phyloP scores from a whole-genome alignment of 1,140 invertebrate species.

The Akabosia matsudoensis region DNA sequence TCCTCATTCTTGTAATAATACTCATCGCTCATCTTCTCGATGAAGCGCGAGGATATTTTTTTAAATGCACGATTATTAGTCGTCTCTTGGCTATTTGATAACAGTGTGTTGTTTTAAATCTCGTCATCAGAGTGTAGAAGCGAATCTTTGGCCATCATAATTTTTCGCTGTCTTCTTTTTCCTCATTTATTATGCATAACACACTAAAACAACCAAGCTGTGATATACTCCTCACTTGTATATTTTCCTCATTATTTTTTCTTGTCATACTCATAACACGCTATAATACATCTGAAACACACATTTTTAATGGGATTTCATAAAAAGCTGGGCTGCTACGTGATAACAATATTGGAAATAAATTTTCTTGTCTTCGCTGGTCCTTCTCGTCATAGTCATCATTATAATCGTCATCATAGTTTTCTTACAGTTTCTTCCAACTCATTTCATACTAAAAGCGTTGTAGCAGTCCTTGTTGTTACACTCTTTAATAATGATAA shows the following conservation, averaged over 20 bases:
- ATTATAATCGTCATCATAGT: not conserved
- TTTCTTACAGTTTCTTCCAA: not conserved
- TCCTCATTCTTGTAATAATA: not conserved
- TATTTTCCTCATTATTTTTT: not conserved
- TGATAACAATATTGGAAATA: constrained; percentile 19
- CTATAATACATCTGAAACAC: not conserved
- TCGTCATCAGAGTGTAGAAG: no score
- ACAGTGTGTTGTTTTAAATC: not conserved
- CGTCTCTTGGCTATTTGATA: not conserved
- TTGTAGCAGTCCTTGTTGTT: constrained; percentile 1
- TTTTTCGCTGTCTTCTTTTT: not conserved
- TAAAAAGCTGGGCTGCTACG: not conserved
- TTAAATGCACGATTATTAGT: not conserved
- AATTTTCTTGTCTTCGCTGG: not conserved
- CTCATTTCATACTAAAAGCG: not conserved
- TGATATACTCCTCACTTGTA: no score
- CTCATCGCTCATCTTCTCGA: not conserved
- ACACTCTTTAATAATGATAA: constrained; percentile 14
- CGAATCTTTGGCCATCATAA: no score
- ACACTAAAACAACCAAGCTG: not conserved
- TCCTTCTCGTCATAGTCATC: not conserved
- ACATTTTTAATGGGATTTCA: not conserved
- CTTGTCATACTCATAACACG: not conserved
- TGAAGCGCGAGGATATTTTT: no score
- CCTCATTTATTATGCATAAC: constrained; percentile 8